Conservation (phyloP, 2,888 invertebrate genomes). For the Caenorhabditis afra region DNA sequence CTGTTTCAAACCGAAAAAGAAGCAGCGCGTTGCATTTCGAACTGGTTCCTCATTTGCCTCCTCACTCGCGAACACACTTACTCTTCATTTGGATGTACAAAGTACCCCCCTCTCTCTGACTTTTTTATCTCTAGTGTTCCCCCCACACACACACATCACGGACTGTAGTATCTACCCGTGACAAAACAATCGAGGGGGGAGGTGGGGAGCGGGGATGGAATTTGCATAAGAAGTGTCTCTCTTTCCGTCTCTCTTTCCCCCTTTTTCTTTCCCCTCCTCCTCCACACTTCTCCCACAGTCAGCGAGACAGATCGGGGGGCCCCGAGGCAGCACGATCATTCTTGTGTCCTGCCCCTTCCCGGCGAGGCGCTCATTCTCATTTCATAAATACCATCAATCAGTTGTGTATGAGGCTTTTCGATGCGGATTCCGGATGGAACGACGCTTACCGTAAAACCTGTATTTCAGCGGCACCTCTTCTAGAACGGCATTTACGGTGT, state of each 20-base stretch:
- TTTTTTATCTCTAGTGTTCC: neutral
- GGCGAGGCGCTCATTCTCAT: neutral
- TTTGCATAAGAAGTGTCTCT: slow-evolving; percentile 48
- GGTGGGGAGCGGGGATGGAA: slow-evolving; percentile 6
- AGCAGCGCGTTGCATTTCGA: neutral
- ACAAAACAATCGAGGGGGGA: slow-evolving; percentile 11
- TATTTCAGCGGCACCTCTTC: no score
- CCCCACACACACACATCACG: neutral
- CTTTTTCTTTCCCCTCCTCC: neutral
- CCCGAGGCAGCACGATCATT: neutral
- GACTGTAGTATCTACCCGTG: slow-evolving; percentile 11
- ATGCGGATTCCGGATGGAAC: no score
- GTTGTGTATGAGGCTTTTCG: neutral
- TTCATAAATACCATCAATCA: slow-evolving; percentile 13
- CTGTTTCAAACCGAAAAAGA: slow-evolving; percentile 30
- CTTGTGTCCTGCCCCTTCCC: neutral
- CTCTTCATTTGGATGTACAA: neutral
- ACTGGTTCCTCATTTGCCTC: slow-evolving; percentile 1
- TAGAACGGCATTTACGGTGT: no score
- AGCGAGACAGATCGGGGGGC: slow-evolving; percentile 10
- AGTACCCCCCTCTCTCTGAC: neutral
- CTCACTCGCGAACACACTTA: neutral
- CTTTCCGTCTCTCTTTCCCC: slow-evolving; percentile 10
- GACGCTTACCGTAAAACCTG: no score
- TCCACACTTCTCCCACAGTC: slow-evolving; percentile 7